Evolutionary conservation across 2,888 invertebrate genomes (phyloP).

Genomic region (Lycocerus yunnanus): DNA sequence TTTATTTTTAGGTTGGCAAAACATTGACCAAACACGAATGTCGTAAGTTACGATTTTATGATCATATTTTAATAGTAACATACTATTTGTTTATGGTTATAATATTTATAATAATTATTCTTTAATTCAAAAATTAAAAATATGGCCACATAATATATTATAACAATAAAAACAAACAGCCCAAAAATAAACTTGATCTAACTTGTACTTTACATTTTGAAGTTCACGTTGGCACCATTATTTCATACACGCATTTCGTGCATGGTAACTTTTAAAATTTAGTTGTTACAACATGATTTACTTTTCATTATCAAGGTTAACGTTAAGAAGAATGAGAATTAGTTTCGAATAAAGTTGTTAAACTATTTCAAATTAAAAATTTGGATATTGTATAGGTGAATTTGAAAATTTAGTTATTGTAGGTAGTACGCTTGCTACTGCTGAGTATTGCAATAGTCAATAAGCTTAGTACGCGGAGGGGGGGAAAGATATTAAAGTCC

Average conservation of each 20-base stretch:
- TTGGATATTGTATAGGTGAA: too few species aligned
- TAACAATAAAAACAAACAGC: background rate
- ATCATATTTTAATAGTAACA: background rate
- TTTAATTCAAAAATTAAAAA: background rate
- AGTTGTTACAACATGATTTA: background rate
- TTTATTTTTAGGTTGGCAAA: too few species aligned
- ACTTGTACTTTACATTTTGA: background rate
- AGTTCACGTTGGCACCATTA: background rate
- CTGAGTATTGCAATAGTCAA: too few species aligned
- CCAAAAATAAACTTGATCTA: background rate
- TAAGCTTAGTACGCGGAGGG: too few species aligned
- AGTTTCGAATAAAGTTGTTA: background rate
- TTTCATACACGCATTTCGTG: background rate
- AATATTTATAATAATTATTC: background rate
- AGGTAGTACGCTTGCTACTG: too few species aligned
- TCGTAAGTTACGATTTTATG: too few species aligned
- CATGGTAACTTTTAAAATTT: background rate
- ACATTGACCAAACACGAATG: too few species aligned
- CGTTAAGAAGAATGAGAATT: background rate
- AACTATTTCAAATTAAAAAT: too few species aligned
- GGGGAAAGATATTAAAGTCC: too few species aligned
- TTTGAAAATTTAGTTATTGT: too few species aligned
- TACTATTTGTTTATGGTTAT: background rate
- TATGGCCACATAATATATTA: background rate
- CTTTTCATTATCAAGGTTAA: background rate